phyloP scores from a whole-genome alignment of 2,113 vertebrate genomes.

The Chunga burmeisteri region DNA sequence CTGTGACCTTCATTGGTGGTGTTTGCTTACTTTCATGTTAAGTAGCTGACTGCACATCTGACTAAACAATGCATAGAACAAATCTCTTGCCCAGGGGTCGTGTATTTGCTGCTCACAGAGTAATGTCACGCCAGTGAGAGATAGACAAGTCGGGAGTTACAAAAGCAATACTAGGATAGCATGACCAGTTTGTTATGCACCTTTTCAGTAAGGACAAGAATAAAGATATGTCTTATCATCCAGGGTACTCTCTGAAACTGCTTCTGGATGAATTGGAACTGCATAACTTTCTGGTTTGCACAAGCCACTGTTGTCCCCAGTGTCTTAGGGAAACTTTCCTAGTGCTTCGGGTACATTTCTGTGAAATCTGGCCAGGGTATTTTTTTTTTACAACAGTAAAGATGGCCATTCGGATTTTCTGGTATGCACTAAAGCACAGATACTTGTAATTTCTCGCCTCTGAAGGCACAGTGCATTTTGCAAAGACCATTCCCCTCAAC shows the following conservation, averaged over 20 bases:
- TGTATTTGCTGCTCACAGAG: not conserved
- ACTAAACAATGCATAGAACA: not conserved
- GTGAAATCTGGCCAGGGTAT: not conserved
- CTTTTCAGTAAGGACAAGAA: not conserved
- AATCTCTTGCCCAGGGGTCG: not conserved
- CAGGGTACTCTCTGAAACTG: not conserved
- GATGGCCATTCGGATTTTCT: not conserved
- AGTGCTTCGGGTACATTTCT: not conserved
- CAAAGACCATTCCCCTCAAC: not conserved
- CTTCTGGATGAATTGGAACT: not conserved
- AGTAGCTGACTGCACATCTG: not conserved
- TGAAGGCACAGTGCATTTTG: not conserved
- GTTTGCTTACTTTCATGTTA: not conserved
- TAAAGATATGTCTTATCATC: not conserved
- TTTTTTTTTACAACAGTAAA: not conserved
- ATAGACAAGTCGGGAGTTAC: not conserved
- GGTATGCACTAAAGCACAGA: not conserved
- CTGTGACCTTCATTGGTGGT: not conserved
- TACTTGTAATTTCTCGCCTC: not conserved
- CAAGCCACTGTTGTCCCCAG: not conserved
- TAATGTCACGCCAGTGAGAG: not conserved
- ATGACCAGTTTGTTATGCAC: not conserved
- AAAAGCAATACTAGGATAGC: not conserved
- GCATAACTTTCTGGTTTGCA: not conserved
- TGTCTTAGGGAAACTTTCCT: not conserved